Evolutionary conservation across 2,888 invertebrate species (phyloP).

Genomic region (Quadroppia sp.): DNA sequence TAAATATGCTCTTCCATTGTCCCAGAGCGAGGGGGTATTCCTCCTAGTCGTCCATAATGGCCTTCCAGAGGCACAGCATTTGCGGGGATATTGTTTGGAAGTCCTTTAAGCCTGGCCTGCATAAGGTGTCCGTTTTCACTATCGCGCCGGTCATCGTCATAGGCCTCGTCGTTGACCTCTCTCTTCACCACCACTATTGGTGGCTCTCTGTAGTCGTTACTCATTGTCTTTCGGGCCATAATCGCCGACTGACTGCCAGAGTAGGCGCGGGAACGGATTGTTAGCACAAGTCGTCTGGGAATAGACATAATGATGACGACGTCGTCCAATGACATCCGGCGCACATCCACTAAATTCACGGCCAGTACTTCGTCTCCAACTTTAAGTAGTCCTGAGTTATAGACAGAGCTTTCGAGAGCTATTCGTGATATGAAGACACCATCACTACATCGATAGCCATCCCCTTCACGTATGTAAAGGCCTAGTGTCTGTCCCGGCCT

Average conservation of each 20-base stretch:
- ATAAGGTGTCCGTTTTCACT: conserved; percentile 49
- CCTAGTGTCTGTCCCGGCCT: conserved; percentile 97
- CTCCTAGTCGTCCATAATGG: conserved; percentile 40
- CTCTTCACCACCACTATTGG: conserved; percentile 84
- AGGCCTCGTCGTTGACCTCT: conserved; percentile 73
- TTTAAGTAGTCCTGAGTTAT: conserved; percentile 89
- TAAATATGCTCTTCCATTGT: conserved; percentile 46
- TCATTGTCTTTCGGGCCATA: conserved; percentile 48
- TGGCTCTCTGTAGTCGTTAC: conserved; percentile 55
- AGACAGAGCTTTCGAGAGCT: conserved; percentile 92
- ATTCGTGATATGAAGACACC: conserved; percentile 97
- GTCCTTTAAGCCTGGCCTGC: conserved; percentile 48
- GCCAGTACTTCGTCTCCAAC: conserved; percentile 98
- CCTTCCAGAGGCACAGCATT: conserved; percentile 46
- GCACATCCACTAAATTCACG: conserved; percentile 95
- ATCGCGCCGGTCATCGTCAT: conserved; percentile 49
- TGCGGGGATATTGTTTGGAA: conserved; percentile 47
- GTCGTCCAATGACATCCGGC: conserved; percentile 96
- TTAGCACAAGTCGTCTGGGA: conserved; percentile 87
- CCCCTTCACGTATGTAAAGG: conserved; percentile 96
- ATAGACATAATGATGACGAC: conserved; percentile 99
- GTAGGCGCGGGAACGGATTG: conserved; percentile 67
- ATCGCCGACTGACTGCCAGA: conserved; percentile 25
- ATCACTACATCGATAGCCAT: conserved; percentile 88
- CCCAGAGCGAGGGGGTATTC: conserved; percentile 43